Evolutionary conservation across 2,888 invertebrate genomes (phyloP), one percentile per base, ranked within the genome.

Genomic region (Macrostomum cliftonense): DNA sequence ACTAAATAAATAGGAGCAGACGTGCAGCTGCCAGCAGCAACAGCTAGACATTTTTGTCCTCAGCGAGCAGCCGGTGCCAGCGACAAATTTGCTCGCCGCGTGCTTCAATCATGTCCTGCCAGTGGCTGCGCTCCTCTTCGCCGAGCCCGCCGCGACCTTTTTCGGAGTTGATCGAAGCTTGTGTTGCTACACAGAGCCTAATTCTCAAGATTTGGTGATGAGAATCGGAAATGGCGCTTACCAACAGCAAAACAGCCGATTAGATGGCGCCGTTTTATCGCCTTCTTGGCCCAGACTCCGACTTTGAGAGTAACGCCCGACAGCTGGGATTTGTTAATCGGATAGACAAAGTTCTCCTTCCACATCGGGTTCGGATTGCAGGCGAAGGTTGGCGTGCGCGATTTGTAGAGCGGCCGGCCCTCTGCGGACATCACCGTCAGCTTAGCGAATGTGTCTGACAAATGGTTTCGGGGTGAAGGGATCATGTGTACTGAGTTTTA

Each of bases 211-310:
- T n/a, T n/a, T n/a, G n/a, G n/a, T n/a, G n/a, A n/a, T n/a, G n/a
- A n/a, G n/a, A n/a, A n/a, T n/a, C n/a, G n/a, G n/a, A n/a, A n/a
- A n/a, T n/a, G n/a, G n/a, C n/a, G 28, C 28, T 51, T 54, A 67
- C 91, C 91, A 51, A 91, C 72, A 53, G 87, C 83, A 73, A 91
- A 85, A 89, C 89, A 91, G 53, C 91, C 91, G 58, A 91, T 83
- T 83, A 88, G 85, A 70, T 91, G 89, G 64, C 88, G 85, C 58
- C 85, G 81, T 67, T 89, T 91, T 67, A 88, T 84, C 58, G 87
- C 81, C 55, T 85, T 80, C 67, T 87, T 82, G 63, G 79, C 80
- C 76, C 89, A 89, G 50, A 89, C 85, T 0, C 87, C 85, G 55
- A 88, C 79, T 80, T 89, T 86, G 56, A 91, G 75, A 1, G 89